Conservation (phyloP, 1,140 invertebrate genomes). For the Drosophila tropicalis region DNA sequence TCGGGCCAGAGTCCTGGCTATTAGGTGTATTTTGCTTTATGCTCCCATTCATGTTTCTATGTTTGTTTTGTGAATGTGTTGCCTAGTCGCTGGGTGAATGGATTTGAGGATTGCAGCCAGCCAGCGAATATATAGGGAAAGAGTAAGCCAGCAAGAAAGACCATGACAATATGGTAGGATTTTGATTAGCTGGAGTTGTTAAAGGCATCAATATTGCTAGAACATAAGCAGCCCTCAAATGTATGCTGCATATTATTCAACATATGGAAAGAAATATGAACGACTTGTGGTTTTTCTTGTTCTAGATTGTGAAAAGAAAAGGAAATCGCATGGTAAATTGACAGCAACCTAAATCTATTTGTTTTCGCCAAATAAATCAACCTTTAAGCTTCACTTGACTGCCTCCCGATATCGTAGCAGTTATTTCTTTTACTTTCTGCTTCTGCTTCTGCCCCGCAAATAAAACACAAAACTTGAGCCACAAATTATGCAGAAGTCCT, state of each 20-base stretch:
- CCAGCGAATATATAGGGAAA: not conserved
- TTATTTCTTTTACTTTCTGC: not conserved
- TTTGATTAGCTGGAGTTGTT: conserved; percentile 36
- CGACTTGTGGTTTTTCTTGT: not conserved
- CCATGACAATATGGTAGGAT: conserved; percentile 27
- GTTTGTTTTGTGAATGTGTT: not conserved
- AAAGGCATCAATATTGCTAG: conserved; percentile 22
- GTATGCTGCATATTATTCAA: not conserved
- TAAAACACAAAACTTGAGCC: conserved; percentile 26
- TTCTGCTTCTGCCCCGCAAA: not conserved
- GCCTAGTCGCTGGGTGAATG: conserved; percentile 17
- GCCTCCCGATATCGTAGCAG: not conserved
- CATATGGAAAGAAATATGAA: not conserved
- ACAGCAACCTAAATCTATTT: conserved; percentile 8
- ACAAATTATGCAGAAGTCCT: conserved; percentile 18
- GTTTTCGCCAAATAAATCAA: conserved; percentile 11
- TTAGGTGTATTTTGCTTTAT: conserved; percentile 16
- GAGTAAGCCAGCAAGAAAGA: not conserved
- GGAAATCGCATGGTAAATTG: not conserved
- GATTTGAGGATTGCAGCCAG: conserved; percentile 22
- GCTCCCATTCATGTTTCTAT: not conserved
- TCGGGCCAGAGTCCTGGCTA: conserved; percentile 18
- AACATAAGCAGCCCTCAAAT: not conserved
- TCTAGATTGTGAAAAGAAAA: not conserved
- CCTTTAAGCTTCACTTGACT: conserved; percentile 4